Conservation (phyloP, 2,113 vertebrate genomes). For the Leptodactylus fuscus region DNA sequence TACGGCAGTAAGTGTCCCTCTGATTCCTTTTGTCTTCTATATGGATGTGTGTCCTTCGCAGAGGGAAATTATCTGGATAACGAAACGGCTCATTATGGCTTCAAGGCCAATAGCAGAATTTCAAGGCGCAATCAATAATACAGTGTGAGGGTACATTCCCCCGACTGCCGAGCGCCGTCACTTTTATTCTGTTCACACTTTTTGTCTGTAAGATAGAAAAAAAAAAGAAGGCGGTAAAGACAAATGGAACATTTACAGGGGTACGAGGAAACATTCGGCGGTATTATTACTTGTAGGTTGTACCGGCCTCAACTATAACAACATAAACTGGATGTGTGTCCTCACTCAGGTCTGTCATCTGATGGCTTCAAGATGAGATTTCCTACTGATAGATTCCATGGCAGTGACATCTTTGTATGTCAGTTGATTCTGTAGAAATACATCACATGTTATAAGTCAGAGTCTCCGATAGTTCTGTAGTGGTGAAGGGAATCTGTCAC, state of each 20-base stretch:
- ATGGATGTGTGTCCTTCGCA: background rate
- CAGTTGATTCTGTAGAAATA: background rate
- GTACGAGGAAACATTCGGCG: background rate
- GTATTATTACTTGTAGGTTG: background rate
- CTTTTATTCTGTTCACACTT: background rate
- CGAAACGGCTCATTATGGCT: background rate
- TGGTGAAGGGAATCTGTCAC: too few species aligned
- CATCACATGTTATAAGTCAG: background rate
- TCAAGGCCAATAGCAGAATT: background rate
- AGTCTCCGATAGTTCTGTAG: too few species aligned
- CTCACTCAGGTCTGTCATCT: background rate
- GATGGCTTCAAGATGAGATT: too few species aligned
- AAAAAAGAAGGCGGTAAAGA: background rate
- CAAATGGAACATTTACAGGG: background rate
- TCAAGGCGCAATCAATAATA: slow-evolving; percentile 25
- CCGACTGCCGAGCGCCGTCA: background rate
- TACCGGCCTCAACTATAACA: background rate
- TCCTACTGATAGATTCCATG: too few species aligned
- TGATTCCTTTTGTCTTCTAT: background rate
- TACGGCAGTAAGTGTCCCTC: background rate
- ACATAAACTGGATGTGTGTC: background rate
- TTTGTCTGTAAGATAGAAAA: background rate
- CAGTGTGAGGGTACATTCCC: background rate
- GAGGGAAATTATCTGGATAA: background rate
- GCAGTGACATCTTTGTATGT: background rate